phyloP scores from a whole-genome alignment of 2,888 invertebrate species.

The Linnaemya vulpina region DNA sequence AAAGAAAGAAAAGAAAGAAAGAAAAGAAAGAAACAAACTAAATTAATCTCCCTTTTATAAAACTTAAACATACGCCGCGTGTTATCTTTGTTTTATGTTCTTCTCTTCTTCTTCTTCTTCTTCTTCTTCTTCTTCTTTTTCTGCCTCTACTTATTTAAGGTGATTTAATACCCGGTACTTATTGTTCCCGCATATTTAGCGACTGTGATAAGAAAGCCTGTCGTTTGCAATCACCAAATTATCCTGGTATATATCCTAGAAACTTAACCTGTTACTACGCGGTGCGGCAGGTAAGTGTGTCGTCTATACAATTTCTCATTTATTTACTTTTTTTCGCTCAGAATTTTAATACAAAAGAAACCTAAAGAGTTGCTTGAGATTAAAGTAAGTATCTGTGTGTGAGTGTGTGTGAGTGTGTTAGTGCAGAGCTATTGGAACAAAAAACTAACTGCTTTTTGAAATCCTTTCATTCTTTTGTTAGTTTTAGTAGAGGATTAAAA shows the following conservation, averaged over 20 bases:
- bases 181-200: constrained; percentile 95
- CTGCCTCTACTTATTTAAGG: constrained; percentile 85
- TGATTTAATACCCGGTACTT: constrained; percentile 94
- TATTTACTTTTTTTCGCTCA: not conserved
- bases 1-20: not conserved
- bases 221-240: constrained; percentile 95
- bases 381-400: constrained; percentile 31
- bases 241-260: constrained; percentile 95
- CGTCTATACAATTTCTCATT: not conserved
- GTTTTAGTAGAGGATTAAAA: constrained; percentile 49
- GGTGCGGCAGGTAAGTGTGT: constrained; percentile 86
- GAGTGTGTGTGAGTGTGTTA: constrained; percentile 7
- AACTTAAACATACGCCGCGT: not conserved
- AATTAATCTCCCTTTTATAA: constrained; percentile 28
- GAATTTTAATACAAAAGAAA: constrained; percentile 32
- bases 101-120: constrained; percentile 11
- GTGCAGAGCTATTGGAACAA: constrained; percentile 13
- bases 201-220: constrained; percentile 95
- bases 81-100: not conserved
- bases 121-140: constrained; percentile 20
- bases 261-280: constrained; percentile 97
- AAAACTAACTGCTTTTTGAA: constrained; percentile 26
- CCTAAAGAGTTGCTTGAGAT: constrained; percentile 51
- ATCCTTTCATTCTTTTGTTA: constrained; percentile 54
- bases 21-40: constrained; percentile 12